Evolutionary conservation across 2,113 vertebrate species (phyloP), one percentile per base, ranked within the genome.

Genomic region (Colossoma macropomum): DNA sequence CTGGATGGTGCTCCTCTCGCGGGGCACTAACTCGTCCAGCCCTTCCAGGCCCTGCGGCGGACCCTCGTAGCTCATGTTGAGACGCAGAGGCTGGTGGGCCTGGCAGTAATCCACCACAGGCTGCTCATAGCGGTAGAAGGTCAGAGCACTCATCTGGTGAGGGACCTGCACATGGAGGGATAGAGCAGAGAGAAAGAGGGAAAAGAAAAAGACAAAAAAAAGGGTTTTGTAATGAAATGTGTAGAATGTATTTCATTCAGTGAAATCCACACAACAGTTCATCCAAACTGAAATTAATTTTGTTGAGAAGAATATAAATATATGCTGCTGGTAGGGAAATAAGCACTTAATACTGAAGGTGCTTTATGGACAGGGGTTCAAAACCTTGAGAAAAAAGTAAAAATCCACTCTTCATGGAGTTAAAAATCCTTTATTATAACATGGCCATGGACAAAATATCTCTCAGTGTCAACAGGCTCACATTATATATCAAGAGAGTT

Each of bases 51-150:
- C 92, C 86, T 91, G 94, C 38, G 93, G 92, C 50, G 93, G 91
- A 30, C 93, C 92, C 73, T 95, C 94, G 0, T 93, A 95, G 82
- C 92, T 93, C 93, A 95, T 93, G 92, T 94, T 95, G 83, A 95
- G 91, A 84, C 93, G 89, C 87, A 95, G 90, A 76, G 94, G 94
- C 75, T 95, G 94, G 81, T 95, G 94, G 63, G 94, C 94, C 88
- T 95, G 94, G 91, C 94, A 95, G 93, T 94, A 95, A 89, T 95
- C 94, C 79, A 95, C 93, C 21, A 95, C 93, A 13, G 94, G 94
- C 88, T 95, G 94, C 77, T 95, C 94, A 11, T 95, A 95, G 76
- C 93, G 92, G 90, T 94, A 95, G 91, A 95, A 95, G 85, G 94
- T 91, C 91, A 95, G 86, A 9, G 93, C 93, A n/a, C 93, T 92